Evolutionary conservation across 37 sponge, comb jelly and placozoan genomes (phyloP).

Genomic region (Cladorhizidae sp.): DNA sequence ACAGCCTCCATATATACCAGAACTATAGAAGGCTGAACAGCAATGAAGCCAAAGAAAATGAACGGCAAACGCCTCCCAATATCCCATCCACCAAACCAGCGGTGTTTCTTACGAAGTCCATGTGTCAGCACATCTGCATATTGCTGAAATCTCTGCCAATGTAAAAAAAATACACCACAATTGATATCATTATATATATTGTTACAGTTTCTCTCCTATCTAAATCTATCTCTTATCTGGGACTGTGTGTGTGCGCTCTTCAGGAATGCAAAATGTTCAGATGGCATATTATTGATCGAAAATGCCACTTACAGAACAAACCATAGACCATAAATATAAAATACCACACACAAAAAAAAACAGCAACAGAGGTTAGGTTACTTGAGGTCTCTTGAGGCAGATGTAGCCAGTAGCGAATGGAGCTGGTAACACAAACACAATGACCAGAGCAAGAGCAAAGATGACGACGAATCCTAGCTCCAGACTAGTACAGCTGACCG

Average conservation of each 20-base stretch:
- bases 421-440: constrained; percentile 51
- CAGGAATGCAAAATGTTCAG: too few relatives aligned
- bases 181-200: neutral
- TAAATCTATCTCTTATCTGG: too few relatives aligned
- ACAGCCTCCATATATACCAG: constrained; percentile 42
- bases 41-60: constrained; percentile 52
- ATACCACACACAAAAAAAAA: neutral
- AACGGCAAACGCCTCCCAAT: constrained; percentile 68
- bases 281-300: too few relatives aligned
- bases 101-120: constrained; percentile 39
- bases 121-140: constrained; percentile 72
- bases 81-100: constrained; percentile 83
- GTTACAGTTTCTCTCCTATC: too few relatives aligned
- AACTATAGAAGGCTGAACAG: constrained; percentile 57
- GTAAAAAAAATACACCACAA: neutral
- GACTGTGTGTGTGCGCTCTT: too few relatives aligned
- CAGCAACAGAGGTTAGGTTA: neutral
- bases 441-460: constrained; percentile 35
- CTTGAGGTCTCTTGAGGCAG: constrained; percentile 46
- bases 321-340: too few relatives aligned
- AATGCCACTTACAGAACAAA: too few relatives aligned
- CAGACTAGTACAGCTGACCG: constrained; percentile 15
- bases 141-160: constrained; percentile 58
- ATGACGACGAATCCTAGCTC: constrained; percentile 44
- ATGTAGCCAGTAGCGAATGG: constrained; percentile 50